Evolutionary conservation across 2,888 invertebrate genomes (phyloP), one percentile per base, ranked within the genome.

Genomic region (Mythimna albipuncta): DNA sequence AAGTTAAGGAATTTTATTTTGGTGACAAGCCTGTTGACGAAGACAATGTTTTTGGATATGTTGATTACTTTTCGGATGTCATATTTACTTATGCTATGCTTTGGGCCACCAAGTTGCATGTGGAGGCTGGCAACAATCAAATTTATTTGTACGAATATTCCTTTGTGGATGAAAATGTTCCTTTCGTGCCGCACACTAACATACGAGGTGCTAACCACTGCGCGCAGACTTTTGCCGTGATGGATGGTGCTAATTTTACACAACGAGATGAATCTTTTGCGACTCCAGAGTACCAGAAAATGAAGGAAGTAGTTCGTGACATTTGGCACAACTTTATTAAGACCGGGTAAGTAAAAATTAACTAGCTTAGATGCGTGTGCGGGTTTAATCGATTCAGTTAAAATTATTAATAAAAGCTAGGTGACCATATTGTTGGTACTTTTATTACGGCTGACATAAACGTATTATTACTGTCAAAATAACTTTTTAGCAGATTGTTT

Each of bases 21-120:
- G 92, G 90, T 6, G 75, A 89, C 1, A 76, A 90, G 38, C 72
- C 84, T 0, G 75, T 93, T 0, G 81, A 64, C 2, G 81, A 87
- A 7, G 81, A 88, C 0, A 89, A 82, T 44, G 74, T 92, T 67
- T 75, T 90, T n/a, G 67, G 67, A 4, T 94, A 85, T 59, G 79
- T 93, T 0, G 83, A 93, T 72, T 94, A 85, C 62, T 91, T 89
- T 59, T 82, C 91, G 4, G 96, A 97, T 96, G 67, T 87, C 0
- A 35, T 79, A 19, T 91, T 93, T 69, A 76, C 80, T 0, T 88
- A 88, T 72, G 77, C 91, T 1, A 86, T 85, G 16, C 61, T 92
- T 6, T 76, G 87, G 72, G 84, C 91, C 0, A 79, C 88, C 0
- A 86, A 88, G 16, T 61, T 90, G 11, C 89, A 91, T 35, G 79